A percentile compares a stretch with the other conserved stretches of the same genome.
These are phyloP conservation scores for Diprion similis DNA, from an alignment of 1,140 invertebrate genomes.

Conservation along the genomic window DNA sequence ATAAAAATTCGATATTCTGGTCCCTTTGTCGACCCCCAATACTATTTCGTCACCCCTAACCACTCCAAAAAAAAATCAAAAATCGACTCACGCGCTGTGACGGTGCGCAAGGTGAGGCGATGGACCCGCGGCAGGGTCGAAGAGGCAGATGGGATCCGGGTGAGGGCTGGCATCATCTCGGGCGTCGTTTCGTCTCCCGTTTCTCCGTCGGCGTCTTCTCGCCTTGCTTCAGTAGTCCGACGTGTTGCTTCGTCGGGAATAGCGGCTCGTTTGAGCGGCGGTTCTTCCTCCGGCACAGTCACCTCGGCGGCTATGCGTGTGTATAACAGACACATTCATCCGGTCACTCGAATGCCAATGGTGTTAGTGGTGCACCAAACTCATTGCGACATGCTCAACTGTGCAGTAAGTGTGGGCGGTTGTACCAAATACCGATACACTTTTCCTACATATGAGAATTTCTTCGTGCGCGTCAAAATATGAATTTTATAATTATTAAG, in stretches of 20 bases:
- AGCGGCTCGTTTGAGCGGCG: not conserved
- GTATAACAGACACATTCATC: too few relatives aligned
- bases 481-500: too few relatives aligned
- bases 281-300: constrained; percentile 1
- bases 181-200: not conserved
- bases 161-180: not conserved
- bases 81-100: not conserved
- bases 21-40: too few relatives aligned
- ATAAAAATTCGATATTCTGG: too few relatives aligned
- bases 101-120: not conserved
- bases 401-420: too few relatives aligned
- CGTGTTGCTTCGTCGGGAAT: not conserved
- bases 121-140: not conserved
- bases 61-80: not conserved
- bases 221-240: not conserved
- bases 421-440: too few relatives aligned
- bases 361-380: not conserved
- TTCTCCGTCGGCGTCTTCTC: not conserved
- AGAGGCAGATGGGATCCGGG: not conserved
- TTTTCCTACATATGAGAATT: too few relatives aligned
- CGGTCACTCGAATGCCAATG: not conserved
- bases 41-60: too few relatives aligned
- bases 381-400: not conserved
- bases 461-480: too few relatives aligned
- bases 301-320: not conserved